Evolutionary conservation across 2,888 invertebrate species (phyloP).

Genomic region (Exephanes ischioxanthus): DNA sequence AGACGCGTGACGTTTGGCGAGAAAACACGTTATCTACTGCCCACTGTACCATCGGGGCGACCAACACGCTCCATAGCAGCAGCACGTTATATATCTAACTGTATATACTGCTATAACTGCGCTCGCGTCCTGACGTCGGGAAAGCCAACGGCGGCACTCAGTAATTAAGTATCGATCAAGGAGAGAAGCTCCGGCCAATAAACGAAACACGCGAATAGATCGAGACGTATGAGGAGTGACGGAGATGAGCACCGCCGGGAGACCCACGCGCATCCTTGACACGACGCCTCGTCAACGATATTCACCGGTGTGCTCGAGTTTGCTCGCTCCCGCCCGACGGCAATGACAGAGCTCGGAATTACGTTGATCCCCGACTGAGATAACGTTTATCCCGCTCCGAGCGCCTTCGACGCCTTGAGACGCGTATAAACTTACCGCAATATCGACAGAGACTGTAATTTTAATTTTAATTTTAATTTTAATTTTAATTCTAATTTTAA

Average conservation of each 20-base stretch:
- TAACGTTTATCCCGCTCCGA: conserved; percentile 17
- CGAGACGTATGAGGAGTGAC: conserved; percentile 33
- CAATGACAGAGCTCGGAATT: conserved; percentile 39
- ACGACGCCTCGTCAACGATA: conserved; percentile 44
- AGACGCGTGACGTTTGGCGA: conserved; percentile 33
- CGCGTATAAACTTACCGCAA: not conserved
- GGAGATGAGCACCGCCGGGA: conserved; percentile 22
- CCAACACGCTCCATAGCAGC: conserved; percentile 6
- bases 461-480: not conserved
- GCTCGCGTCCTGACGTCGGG: conserved; percentile 36
- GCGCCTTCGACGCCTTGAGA: not conserved
- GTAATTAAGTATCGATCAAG: conserved; percentile 65
- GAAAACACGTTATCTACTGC: conserved; percentile 48
- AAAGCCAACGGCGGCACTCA: conserved; percentile 50
- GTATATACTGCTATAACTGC: conserved; percentile 42
- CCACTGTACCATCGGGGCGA: conserved; percentile 48
- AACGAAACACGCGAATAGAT: conserved; percentile 43
- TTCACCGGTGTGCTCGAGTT: conserved; percentile 17
- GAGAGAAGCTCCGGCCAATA: conserved; percentile 36
- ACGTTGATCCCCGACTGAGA: conserved; percentile 10
- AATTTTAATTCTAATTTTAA: too few relatives aligned
- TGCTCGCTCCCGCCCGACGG: conserved; percentile 29
- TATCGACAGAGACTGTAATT: not conserved
- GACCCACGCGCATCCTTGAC: conserved; percentile 65
- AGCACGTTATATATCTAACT: conserved; percentile 54